Evolutionary conservation across 2,888 invertebrate species (phyloP), one percentile per base, ranked within the genome.

Genomic region (Caenorhabditis sinica): DNA sequence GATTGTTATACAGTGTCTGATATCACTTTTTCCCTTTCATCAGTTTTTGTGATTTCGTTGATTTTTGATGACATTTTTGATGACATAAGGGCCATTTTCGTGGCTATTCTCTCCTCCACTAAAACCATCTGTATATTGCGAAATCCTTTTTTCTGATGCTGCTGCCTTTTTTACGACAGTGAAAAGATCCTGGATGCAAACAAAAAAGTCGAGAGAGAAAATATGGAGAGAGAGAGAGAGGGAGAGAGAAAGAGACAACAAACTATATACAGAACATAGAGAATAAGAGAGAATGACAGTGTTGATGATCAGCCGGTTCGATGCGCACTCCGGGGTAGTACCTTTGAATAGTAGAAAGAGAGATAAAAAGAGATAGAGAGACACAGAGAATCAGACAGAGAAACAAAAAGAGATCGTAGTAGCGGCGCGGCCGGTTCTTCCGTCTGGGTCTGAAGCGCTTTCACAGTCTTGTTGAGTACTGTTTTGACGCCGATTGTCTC

Each of bases 271-370:
- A 68, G 58, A 66, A 75, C 15, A 75, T 20, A 68, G 68, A 58
- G 61, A 77, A 61, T 56, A 30, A 56, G 74, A 75, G 65, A n/a
- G 43, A 77, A 53, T 76, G 76, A 69, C 45, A 43, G 65, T 65
- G 45, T 65, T 65, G 65, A 51, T 66, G 80, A 79, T 79, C 80
- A 72, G 80, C 80, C 80, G 72, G 80, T 72, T 80, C 80, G 80
- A 43, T 45, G 66, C 80, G 80, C 53, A 80, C 80, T 63, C 69
- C 25, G 69, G 36, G n/a, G 40, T 25, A 40, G 45, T 73, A 61
- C 58, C 58, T 60, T 36, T 72, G 58, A 45, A 72, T 30, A n/a
- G 23, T 20, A 60, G 56, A 49, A 60, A 71, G 58, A 71, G 25
- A 36, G 17, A 66, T n/a, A 63, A 4, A 43, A 43, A 63, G 43